Percentiles rank a stretch among this genome's conserved stretches.
These are phyloP conservation scores for Pygocentrus nattereri DNA, from an alignment of 2,797 vertebrate species.

Conservation along the genomic window DNA sequence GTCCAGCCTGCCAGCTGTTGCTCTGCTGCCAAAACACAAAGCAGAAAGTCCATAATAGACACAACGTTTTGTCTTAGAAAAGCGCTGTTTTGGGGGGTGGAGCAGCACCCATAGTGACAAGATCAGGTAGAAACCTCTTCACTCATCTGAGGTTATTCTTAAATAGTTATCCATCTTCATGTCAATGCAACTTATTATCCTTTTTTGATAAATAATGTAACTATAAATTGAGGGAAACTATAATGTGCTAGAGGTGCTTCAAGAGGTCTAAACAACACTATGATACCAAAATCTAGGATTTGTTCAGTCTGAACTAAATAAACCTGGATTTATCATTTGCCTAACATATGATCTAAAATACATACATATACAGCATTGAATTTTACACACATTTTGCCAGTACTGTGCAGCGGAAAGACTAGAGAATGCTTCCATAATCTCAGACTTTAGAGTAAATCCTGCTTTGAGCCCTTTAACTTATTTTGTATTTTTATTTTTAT, in stretches of 20 bases:
- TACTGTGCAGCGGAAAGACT: not conserved
- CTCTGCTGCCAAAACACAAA: conserved; percentile 63
- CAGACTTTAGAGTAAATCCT: not conserved
- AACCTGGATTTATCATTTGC: not conserved
- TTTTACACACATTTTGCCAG: not conserved
- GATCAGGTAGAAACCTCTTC: conserved; percentile 21
- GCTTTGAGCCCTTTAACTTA: not conserved
- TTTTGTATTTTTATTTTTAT: too few relatives aligned
- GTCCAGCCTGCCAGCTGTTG: conserved; percentile 63
- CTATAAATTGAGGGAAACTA: too few relatives aligned
- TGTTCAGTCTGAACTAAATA: not conserved
- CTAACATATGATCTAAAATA: too few relatives aligned
- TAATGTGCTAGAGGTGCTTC: not conserved
- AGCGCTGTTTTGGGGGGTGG: conserved; percentile 22
- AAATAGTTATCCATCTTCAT: not conserved
- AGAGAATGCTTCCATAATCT: not conserved
- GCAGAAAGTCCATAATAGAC: conserved; percentile 55
- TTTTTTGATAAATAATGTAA: too few relatives aligned
- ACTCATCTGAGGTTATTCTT: not conserved
- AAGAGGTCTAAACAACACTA: not conserved
- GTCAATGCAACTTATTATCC: not conserved
- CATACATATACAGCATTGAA: not conserved
- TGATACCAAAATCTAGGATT: not conserved
- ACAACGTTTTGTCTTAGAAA: conserved; percentile 36
- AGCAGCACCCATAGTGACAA: not conserved